These are phyloP conservation scores for Tokudaia tokunoshimensis DNA, from an alignment of 2,797 vertebrate species.

Conservation along the genomic window DNA sequence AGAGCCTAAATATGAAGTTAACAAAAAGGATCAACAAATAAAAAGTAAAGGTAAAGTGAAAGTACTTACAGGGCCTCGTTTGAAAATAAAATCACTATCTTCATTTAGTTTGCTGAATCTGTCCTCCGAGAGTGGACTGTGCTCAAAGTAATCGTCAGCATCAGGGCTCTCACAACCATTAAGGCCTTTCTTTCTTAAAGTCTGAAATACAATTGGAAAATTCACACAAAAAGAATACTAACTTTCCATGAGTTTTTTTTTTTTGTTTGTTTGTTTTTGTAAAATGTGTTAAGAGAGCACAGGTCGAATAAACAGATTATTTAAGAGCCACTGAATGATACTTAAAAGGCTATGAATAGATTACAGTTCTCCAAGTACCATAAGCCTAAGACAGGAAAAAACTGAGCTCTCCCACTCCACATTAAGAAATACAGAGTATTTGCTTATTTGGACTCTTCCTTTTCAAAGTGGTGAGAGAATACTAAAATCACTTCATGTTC, in stretches of 20 bases:
- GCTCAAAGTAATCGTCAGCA: constrained; percentile 99
- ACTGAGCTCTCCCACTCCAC: not conserved
- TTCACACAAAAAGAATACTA: constrained; percentile 94
- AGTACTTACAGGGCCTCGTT: constrained; percentile 99
- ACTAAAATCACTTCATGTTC: not conserved
- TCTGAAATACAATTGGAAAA: constrained; percentile 99
- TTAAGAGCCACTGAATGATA: constrained; percentile 86
- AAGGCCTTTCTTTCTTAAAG: constrained; percentile 99
- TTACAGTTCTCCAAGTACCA: constrained; percentile 71
- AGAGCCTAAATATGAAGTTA: constrained; percentile 99
- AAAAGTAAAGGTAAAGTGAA: constrained; percentile 93
- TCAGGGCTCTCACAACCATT: constrained; percentile 99
- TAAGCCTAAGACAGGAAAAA: constrained; percentile 46
- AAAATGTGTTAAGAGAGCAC: constrained; percentile 80
- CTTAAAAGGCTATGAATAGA: constrained; percentile 77
- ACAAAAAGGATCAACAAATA: constrained; percentile 99
- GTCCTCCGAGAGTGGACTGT: constrained; percentile 99
- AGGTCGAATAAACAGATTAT: constrained; percentile 80
- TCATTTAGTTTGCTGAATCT: constrained; percentile 99
- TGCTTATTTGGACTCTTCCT: constrained; percentile 30
- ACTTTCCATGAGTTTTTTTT: constrained; percentile 85
- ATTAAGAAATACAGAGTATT: constrained; percentile 66
- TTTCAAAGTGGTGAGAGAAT: constrained; percentile 24
- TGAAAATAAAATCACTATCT: constrained; percentile 99
- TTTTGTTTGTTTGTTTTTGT: constrained; percentile 54